phyloP scores from a whole-genome alignment of 1,140 invertebrate genomes.

The Drosophila virilis region DNA sequence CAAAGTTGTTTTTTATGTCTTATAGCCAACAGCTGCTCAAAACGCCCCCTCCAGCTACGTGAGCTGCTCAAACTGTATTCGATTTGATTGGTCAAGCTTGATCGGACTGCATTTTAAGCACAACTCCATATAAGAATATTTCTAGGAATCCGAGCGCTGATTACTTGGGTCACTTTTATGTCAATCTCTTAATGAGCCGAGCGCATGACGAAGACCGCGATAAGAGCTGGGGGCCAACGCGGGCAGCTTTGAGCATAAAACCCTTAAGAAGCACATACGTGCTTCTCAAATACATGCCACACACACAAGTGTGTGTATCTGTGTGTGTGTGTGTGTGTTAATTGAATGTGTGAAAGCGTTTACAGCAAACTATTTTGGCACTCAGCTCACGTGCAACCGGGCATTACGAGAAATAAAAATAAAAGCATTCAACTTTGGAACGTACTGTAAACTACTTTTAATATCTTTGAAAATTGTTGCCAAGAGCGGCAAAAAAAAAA shows the following conservation, averaged over 20 bases:
- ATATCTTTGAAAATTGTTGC: slow-evolving; percentile 11
- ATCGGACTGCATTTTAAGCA: slow-evolving; percentile 28
- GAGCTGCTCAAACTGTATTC: slow-evolving; percentile 23
- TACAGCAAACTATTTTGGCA: slow-evolving; percentile 30
- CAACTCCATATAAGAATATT: slow-evolving; percentile 3
- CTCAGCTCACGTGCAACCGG: slow-evolving; percentile 40
- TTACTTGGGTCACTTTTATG: slow-evolving; percentile 19
- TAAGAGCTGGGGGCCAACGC: slow-evolving; percentile 17
- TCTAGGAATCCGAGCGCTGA: slow-evolving; percentile 23
- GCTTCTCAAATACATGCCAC: not conserved
- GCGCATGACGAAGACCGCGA: slow-evolving; percentile 21
- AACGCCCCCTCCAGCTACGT: not conserved
- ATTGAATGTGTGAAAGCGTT: slow-evolving; percentile 47
- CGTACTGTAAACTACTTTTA: slow-evolving; percentile 9
- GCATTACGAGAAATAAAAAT: slow-evolving; percentile 27
- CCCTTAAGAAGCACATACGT: slow-evolving; percentile 7
- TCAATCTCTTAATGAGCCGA: slow-evolving; percentile 31
- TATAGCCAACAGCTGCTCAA: slow-evolving; percentile 8
- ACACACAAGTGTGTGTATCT: no score
- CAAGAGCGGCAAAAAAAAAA: not conserved
- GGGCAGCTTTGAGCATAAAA: slow-evolving; percentile 4
- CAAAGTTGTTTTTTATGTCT: not conserved
- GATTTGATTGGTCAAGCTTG: slow-evolving; percentile 40
- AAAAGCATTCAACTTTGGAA: slow-evolving; percentile 3
- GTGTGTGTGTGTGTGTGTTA: slow-evolving; percentile 41